phyloP scores from a whole-genome alignment of 2,888 invertebrate species.

The Diadegma fenestrale region DNA sequence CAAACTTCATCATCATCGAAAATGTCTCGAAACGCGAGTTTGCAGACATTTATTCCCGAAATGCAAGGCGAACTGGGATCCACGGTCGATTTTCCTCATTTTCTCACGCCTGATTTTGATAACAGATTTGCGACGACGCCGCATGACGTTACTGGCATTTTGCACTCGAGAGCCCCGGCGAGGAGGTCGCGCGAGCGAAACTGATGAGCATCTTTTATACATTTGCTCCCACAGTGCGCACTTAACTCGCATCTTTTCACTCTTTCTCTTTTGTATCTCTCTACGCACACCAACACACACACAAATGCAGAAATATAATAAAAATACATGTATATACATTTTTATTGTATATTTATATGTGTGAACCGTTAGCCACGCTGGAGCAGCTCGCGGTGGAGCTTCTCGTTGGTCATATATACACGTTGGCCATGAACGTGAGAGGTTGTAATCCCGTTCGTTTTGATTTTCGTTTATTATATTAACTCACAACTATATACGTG shows the following conservation, averaged over 20 bases:
- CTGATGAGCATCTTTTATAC: slow-evolving; percentile 35
- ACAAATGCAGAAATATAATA: slow-evolving; percentile 12
- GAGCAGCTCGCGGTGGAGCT: slow-evolving; percentile 56
- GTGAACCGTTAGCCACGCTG: slow-evolving; percentile 65
- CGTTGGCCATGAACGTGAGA: slow-evolving; percentile 59
- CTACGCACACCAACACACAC: slow-evolving; percentile 6
- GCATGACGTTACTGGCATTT: slow-evolving; percentile 13
- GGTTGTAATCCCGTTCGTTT: slow-evolving; percentile 68
- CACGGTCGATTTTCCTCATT: slow-evolving; percentile 2
- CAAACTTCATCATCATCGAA: too few relatives aligned
- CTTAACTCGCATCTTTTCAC: slow-evolving; percentile 34
- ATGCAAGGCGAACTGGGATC: not conserved
- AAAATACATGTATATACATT: not conserved
- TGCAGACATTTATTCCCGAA: too few relatives aligned
- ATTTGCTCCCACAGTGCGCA: slow-evolving; percentile 26
- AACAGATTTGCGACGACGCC: not conserved
- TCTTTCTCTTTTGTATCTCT: slow-evolving; percentile 20
- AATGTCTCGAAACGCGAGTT: too few relatives aligned
- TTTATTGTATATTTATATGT: slow-evolving; percentile 51
- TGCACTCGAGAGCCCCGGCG: not conserved
- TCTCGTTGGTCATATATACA: slow-evolving; percentile 29
- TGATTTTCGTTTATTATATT: slow-evolving; percentile 66
- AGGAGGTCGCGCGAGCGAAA: slow-evolving; percentile 24
- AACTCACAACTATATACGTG: slow-evolving; percentile 26
- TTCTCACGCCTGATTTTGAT: slow-evolving; percentile 9